Percentiles rank a stretch among this genome's conserved stretches.
These are phyloP conservation scores for Petaurus breviceps DNA, from an alignment of 2,113 vertebrate species.

Conservation along the genomic window DNA sequence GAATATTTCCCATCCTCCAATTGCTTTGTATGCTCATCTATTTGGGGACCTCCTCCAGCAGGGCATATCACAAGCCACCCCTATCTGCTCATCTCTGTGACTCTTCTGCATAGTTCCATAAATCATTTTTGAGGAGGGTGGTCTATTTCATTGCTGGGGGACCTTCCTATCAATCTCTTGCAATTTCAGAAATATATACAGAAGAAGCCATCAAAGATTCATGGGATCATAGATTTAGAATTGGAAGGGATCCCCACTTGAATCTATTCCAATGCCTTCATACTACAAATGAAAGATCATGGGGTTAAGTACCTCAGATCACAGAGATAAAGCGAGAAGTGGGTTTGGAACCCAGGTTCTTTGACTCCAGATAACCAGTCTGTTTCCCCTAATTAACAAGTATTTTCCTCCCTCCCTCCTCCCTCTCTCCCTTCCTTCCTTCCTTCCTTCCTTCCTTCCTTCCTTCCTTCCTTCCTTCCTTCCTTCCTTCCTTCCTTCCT, in stretches of 20 bases:
- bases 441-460: no score
- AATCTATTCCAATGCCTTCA: not conserved
- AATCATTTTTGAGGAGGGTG: not conserved
- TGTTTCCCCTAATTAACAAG: not conserved
- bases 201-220: not conserved
- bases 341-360: not conserved
- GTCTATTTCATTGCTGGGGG: not conserved
- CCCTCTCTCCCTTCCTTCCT: no score
- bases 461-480: no score
- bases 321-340: not conserved
- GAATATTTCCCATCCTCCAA: not conserved
- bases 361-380: not conserved
- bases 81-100: not conserved
- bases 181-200: not conserved
- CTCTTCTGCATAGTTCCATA: not conserved
- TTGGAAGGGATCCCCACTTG: not conserved
- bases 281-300: not conserved
- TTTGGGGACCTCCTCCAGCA: not conserved
- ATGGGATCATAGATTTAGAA: not conserved
- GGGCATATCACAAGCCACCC: not conserved
- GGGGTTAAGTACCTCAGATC: not conserved
- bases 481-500: no score
- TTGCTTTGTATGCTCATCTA: not conserved
- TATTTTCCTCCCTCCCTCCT: not conserved
- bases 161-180: not conserved